Evolutionary conservation across 2,113 vertebrate species (phyloP).

Genomic region (Pedetes capensis): DNA sequence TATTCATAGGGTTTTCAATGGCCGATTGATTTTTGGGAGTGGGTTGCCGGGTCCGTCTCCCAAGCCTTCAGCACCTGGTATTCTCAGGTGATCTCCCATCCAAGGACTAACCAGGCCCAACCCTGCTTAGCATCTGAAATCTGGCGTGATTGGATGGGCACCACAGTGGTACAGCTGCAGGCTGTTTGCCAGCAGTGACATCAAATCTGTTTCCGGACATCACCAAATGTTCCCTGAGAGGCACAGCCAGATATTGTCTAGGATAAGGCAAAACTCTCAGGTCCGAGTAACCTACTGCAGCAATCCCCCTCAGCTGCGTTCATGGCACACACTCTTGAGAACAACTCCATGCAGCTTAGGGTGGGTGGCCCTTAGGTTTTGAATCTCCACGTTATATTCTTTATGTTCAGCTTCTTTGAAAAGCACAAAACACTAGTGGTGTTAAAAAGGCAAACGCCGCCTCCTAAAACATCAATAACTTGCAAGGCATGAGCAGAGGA

Average conservation of each 20-base stretch:
- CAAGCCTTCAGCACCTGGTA: too few species aligned
- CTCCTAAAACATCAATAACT: background rate
- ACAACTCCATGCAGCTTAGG: background rate
- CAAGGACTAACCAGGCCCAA: too few species aligned
- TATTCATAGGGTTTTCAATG: too few species aligned
- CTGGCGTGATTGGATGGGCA: too few species aligned
- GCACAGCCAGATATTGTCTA: background rate
- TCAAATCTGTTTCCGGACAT: fast-evolving
- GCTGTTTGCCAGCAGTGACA: too few species aligned
- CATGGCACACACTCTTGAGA: background rate
- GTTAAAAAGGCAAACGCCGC: background rate
- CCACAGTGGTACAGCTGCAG: too few species aligned
- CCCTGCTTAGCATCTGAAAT: too few species aligned
- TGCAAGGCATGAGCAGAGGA: background rate
- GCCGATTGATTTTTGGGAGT: too few species aligned
- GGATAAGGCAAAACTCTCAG: background rate
- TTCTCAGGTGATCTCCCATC: too few species aligned
- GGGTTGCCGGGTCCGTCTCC: too few species aligned
- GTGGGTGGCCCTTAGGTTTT: background rate
- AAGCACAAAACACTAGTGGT: background rate
- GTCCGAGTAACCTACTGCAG: background rate
- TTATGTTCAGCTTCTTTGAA: background rate
- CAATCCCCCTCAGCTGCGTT: background rate
- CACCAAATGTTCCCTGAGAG: background rate
- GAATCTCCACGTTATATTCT: background rate